Evolutionary conservation across 1,140 invertebrate species (phyloP), one percentile per base, ranked within the genome.

Genomic region (Drosophila orena): DNA sequence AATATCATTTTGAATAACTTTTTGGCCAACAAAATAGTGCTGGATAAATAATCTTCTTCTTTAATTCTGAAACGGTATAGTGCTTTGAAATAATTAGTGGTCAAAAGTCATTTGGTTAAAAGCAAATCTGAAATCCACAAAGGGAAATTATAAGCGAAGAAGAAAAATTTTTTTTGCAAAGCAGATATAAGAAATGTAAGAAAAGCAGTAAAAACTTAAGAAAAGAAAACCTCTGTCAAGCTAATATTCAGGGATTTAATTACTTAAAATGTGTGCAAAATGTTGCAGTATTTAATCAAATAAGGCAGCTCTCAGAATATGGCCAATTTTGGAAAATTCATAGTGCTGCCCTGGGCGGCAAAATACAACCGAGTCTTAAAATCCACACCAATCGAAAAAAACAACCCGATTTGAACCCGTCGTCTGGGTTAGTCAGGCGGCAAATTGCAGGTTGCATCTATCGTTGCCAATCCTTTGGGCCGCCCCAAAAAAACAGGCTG

Each of bases 401-500:
- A 61, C 50, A 64, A 35, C 46, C 46, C 60, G 38, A 60, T 64
- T 61, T 42, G 59, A 40, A 37, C 47, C 53, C 49, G 54, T 46
- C 47, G 56, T 75, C 72, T 65, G 68, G 58, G 40, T 43, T 77
- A 83, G 61, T 81, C 61, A 79, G 66, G 84, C 84, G 76, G 84
- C 71, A 89, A 88, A 88, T 88, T 88, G 84, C 84, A 88, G 75
- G 74, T 86, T 81, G 81, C 79, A 79, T 81, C 79, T 78, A 84
- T 81, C 71, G 53, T 37, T 76, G 72, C 46, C 72, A 65, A 75
- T 69, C 50, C 37, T 66, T 15, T 35, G 10, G 10, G 40, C 40
- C 30, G 11, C 30, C 40, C 43, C 15, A 56, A 52, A 73, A 47
- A 37, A 22, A 37, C 49, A 15, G 34, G n/a, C 34, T 24, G 35